Percentiles rank a stretch among this genome's conserved stretches.
These are phyloP conservation scores for Tetragnatha montana DNA, from an alignment of 2,888 invertebrate species.

Conservation along the genomic window DNA sequence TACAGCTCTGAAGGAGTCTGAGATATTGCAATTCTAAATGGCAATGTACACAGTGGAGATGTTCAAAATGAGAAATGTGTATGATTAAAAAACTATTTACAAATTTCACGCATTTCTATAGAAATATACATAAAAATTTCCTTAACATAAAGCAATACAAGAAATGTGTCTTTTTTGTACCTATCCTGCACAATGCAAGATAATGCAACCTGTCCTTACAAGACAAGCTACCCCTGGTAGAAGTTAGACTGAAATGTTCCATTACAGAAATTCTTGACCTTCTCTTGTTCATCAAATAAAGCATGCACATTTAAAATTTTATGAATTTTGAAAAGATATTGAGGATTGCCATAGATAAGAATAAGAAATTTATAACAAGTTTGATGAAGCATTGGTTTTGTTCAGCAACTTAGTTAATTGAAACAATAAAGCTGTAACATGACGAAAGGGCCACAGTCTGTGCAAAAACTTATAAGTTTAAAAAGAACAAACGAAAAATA, in stretches of 20 bases:
- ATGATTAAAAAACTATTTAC: conserved; percentile 55
- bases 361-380: too few species aligned
- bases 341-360: too few species aligned
- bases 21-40: conserved; percentile 34
- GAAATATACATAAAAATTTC: conserved; percentile 45
- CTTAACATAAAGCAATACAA: conserved; percentile 36
- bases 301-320: too few species aligned
- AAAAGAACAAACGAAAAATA: too few species aligned
- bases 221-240: conserved; percentile 8
- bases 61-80: conserved; percentile 41
- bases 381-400: too few species aligned
- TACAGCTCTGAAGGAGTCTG: conserved; percentile 3
- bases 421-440: too few species aligned
- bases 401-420: too few species aligned
- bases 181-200: conserved; percentile 27
- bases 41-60: conserved; percentile 33
- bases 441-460: too few species aligned
- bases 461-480: too few species aligned
- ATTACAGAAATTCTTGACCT: neutral
- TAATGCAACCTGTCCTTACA: conserved; percentile 11
- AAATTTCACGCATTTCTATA: conserved; percentile 51
- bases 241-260: neutral
- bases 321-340: too few species aligned
- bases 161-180: conserved; percentile 9
- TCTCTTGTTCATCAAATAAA: too few species aligned